Conservation (phyloP, 2,888 invertebrate species). For the Aporophyla lueneburgensis region DNA sequence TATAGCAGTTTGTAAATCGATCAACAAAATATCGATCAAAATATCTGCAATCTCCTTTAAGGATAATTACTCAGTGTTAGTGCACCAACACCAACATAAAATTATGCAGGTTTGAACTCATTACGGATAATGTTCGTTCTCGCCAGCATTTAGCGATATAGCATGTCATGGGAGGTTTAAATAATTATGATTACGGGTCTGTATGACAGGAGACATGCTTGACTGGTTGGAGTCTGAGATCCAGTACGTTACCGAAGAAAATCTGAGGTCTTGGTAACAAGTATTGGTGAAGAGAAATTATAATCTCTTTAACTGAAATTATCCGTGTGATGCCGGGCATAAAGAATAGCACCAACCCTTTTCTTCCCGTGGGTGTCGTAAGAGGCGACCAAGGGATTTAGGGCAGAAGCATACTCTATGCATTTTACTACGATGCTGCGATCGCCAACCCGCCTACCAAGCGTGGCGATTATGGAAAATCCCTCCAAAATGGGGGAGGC, state of each 20-base stretch:
- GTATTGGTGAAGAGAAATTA: background rate
- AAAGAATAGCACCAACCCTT: no score
- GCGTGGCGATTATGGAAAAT: no score
- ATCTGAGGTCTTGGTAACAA: background rate
- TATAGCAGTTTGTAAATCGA: background rate
- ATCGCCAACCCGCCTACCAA: no score
- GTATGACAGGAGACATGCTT: background rate
- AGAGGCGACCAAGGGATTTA: no score
- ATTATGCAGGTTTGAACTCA: conserved; percentile 41
- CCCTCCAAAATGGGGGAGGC: no score
- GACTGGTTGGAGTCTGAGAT: conserved; percentile 24
- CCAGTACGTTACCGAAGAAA: conserved; percentile 10
- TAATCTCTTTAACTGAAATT: background rate
- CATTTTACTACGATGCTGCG: no score
- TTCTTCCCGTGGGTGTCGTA: no score
- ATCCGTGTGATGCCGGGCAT: no score
- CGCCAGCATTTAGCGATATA: conserved; percentile 46
- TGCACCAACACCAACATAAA: conserved; percentile 16
- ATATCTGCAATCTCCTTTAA: conserved; percentile 22
- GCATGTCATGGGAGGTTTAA: conserved; percentile 39
- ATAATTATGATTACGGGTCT: conserved; percentile 48
- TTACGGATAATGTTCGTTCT: conserved; percentile 56
- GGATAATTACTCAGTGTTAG: conserved; percentile 31
- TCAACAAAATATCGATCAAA: background rate
- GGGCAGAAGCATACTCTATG: no score